Percentiles rank a stretch among this genome's conserved stretches.
These are phyloP conservation scores for Eidolon helvum DNA, from an alignment of 2,113 vertebrate genomes.

Conservation along the genomic window DNA sequence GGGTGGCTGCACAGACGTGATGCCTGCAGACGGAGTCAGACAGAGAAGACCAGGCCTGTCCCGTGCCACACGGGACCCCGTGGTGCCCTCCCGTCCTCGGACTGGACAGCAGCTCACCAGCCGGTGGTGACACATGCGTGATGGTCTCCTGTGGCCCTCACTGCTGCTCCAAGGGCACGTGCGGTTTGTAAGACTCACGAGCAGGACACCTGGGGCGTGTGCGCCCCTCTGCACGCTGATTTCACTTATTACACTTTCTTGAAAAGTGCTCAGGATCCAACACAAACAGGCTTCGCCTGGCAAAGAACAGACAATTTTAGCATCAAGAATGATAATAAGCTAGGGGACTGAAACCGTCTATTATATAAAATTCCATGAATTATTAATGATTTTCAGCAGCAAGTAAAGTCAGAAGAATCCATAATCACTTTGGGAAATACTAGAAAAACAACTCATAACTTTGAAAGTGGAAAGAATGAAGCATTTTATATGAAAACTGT, in stretches of 20 bases:
- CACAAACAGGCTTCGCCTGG: neutral
- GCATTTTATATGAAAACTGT: neutral
- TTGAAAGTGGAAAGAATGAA: neutral
- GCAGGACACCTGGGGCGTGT: neutral
- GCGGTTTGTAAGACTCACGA: too few species aligned
- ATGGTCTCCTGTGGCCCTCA: neutral
- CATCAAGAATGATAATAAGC: neutral
- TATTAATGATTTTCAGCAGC: slow-evolving; percentile 9
- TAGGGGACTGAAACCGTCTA: neutral
- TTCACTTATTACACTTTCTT: neutral
- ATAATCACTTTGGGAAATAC: neutral
- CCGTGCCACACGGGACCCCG: too few species aligned
- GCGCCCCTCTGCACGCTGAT: neutral
- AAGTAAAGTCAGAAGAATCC: neutral
- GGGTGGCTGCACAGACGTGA: neutral
- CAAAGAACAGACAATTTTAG: neutral
- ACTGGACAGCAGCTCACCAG: too few species aligned
- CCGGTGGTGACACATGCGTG: too few species aligned
- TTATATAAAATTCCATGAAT: neutral
- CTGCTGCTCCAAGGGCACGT: rapidly evolving
- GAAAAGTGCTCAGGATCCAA: neutral
- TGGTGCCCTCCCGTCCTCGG: too few species aligned
- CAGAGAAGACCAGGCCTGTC: neutral
- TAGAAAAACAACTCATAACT: neutral
- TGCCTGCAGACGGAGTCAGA: neutral